Evolutionary conservation across 2,797 vertebrate genomes (phyloP).

Genomic region (Carapus acus): DNA sequence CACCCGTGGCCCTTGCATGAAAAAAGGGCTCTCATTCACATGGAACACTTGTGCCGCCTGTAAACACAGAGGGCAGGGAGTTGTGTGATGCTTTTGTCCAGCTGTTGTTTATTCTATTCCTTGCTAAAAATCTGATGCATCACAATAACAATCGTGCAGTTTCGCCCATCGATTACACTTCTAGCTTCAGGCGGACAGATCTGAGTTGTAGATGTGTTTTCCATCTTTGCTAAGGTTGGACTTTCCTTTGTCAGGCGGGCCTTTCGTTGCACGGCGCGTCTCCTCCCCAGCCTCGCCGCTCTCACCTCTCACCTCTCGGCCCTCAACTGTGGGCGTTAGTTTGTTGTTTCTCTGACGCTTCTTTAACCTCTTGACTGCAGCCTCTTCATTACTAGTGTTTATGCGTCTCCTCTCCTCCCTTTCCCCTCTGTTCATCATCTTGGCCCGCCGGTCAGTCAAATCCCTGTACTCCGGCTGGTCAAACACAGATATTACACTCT

Average conservation of each 20-base stretch:
- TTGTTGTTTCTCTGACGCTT: slow-evolving; percentile 78
- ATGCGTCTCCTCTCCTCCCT: slow-evolving; percentile 67
- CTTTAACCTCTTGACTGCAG: slow-evolving; percentile 75
- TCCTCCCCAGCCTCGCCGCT: not conserved
- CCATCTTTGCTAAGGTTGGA: slow-evolving; percentile 40
- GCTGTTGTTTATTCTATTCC: slow-evolving; percentile 2
- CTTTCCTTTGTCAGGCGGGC: slow-evolving; percentile 52
- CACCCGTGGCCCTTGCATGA: slow-evolving; percentile 13
- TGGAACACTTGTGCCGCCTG: slow-evolving; percentile 30
- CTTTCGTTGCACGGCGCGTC: slow-evolving; percentile 44
- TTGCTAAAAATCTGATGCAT: slow-evolving; percentile 8
- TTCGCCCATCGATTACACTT: slow-evolving; percentile 8
- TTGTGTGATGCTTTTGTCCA: not conserved
- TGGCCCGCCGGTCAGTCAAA: slow-evolving; percentile 67
- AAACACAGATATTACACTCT: slow-evolving; percentile 81
- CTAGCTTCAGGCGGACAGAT: slow-evolving; percentile 42
- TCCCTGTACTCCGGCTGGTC: slow-evolving; percentile 75
- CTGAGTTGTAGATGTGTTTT: slow-evolving; percentile 41
- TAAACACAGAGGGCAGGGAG: slow-evolving; percentile 11
- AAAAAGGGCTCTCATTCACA: slow-evolving; percentile 20
- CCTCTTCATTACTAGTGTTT: slow-evolving; percentile 75
- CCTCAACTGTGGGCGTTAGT: slow-evolving; percentile 69
- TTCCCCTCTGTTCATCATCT: slow-evolving; percentile 62
- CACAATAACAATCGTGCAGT: not conserved
- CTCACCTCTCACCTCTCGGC: slow-evolving; percentile 57